Evolutionary conservation across 1,140 invertebrate species (phyloP).

Genomic region (Caenorhabditis brenneri): DNA sequence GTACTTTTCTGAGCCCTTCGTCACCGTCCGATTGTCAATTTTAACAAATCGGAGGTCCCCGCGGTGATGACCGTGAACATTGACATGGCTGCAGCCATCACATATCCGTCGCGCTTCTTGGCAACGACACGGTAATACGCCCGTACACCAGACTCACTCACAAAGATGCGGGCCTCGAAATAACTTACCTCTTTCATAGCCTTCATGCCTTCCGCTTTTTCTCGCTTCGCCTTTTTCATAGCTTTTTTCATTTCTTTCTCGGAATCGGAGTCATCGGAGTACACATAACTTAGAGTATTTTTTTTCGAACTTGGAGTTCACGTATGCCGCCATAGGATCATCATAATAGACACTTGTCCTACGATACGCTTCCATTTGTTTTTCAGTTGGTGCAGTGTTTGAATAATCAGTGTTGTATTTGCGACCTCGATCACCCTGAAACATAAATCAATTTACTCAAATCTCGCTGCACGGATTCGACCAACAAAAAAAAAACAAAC

Average conservation of each 20-base stretch:
- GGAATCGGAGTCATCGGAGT: no score
- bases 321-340: slow-evolving; percentile 57
- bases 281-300: not conserved
- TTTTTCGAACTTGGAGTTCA: slow-evolving; percentile 47
- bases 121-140: not conserved
- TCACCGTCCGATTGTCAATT: not conserved
- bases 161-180: not conserved
- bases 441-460: no score
- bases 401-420: slow-evolving; percentile 52
- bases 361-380: slow-evolving; percentile 52
- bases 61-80: not conserved
- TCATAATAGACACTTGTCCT: slow-evolving; percentile 52
- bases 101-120: not conserved
- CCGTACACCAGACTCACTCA: not conserved
- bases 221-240: no score
- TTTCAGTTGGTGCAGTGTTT: not conserved
- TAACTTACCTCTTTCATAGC: no score
- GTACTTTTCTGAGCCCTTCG: not conserved
- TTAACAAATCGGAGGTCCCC: slow-evolving; percentile 8
- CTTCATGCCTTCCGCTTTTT: no score
- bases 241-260: no score
- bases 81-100: not conserved
- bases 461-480: not conserved
- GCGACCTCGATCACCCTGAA: slow-evolving; percentile 53
- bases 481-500: not conserved